Percentiles rank a stretch among this genome's conserved stretches.
Evolutionary conservation across 2,888 invertebrate species (phyloP).

Genomic region (Sinopyrophorus schimmeli): DNA sequence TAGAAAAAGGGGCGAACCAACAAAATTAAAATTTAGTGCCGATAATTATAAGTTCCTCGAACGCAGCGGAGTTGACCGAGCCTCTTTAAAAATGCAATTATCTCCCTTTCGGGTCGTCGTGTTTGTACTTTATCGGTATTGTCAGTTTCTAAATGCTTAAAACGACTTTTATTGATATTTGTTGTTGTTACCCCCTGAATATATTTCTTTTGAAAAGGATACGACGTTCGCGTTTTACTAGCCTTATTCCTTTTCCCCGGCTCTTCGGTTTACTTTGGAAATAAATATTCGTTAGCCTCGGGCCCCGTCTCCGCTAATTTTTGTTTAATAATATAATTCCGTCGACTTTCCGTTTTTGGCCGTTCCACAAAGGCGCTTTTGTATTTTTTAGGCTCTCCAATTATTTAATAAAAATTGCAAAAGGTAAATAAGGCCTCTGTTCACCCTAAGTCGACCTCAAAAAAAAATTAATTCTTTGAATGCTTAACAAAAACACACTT

Average conservation of each 20-base stretch:
- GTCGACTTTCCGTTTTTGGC: no score
- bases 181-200: slow-evolving; percentile 31
- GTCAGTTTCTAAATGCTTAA: slow-evolving; percentile 25
- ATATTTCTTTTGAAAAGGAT: slow-evolving; percentile 8
- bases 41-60: no score
- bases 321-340: no score
- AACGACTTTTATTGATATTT: slow-evolving; percentile 38
- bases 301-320: slow-evolving; percentile 22
- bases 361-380: no score
- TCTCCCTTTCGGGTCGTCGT: slow-evolving; percentile 6
- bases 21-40: no score
- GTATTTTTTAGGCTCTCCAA: no score
- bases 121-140: slow-evolving; percentile 4
- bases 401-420: no score
- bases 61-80: no score
- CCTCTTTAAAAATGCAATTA: slow-evolving; percentile 14
- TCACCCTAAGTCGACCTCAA: slow-evolving; percentile 5
- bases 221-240: slow-evolving; percentile 23
- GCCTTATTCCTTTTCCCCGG: slow-evolving; percentile 22
- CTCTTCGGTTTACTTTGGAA: slow-evolving; percentile 13
- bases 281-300: slow-evolving; percentile 25
- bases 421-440: no score
- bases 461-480: not conserved
- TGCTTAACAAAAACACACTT: no score
- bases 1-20: no score